Conservation (phyloP, 2,113 vertebrate genomes). For the Oreotrochilus melanogaster region DNA sequence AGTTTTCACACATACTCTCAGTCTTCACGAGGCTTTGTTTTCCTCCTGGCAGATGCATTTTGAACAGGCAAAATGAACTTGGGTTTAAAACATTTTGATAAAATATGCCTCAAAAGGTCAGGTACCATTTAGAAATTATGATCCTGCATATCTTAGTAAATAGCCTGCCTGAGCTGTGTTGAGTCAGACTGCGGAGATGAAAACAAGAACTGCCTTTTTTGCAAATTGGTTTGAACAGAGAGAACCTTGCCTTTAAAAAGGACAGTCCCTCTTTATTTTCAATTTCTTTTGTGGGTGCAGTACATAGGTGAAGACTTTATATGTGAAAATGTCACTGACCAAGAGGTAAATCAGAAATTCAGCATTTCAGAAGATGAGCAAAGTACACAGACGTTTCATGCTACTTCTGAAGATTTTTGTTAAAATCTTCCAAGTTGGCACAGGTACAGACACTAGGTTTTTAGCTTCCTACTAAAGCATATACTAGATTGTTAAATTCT, state of each 20-base stretch:
- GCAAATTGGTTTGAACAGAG: neutral
- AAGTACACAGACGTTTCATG: neutral
- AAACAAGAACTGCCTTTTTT: neutral
- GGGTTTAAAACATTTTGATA: neutral
- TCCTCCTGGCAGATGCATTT: neutral
- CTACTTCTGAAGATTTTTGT: neutral
- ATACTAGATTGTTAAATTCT: neutral
- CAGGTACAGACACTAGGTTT: neutral
- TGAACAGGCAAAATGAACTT: neutral
- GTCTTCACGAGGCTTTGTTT: conserved; percentile 5
- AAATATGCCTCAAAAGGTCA: neutral
- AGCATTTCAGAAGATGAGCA: neutral
- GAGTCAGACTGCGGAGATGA: neutral
- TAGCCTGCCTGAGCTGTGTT: neutral
- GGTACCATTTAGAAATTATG: neutral
- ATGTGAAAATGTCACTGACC: neutral
- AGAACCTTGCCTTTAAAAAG: neutral
- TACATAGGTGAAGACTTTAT: neutral
- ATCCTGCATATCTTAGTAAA: neutral
- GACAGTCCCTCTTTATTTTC: neutral
- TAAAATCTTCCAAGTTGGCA: neutral
- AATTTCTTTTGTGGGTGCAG: neutral
- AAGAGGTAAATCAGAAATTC: conserved; percentile 5
- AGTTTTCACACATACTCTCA: neutral
- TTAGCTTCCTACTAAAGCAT: no score